Conservation (phyloP, 2,113 vertebrate genomes). For the Ptyas mucosa region DNA sequence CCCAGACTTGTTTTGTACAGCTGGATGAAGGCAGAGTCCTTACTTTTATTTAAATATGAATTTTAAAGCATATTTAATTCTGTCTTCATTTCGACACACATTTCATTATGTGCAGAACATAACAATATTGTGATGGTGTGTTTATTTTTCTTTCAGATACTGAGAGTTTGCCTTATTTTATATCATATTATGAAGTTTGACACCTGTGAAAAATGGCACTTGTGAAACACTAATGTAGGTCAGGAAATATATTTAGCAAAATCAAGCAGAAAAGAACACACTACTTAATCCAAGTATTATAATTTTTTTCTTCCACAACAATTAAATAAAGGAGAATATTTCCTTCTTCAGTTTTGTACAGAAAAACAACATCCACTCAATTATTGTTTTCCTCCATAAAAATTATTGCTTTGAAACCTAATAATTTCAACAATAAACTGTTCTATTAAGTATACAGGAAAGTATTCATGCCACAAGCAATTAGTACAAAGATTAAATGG, state of each 20-base stretch:
- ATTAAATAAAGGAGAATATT: neutral
- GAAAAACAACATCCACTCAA: neutral
- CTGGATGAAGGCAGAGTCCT: neutral
- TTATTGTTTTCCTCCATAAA: neutral
- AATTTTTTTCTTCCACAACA: neutral
- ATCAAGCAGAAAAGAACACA: neutral
- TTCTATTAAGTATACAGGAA: neutral
- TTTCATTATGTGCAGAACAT: neutral
- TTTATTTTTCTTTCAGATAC: neutral
- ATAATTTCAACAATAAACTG: neutral
- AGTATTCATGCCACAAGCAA: neutral
- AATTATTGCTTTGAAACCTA: neutral
- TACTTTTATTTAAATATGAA: neutral
- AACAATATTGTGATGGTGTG: neutral
- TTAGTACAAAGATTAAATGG: neutral
- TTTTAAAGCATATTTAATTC: neutral
- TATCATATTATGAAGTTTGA: neutral
- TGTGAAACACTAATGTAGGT: neutral
- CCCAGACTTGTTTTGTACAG: neutral
- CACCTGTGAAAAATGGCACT: neutral
- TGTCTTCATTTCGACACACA: neutral
- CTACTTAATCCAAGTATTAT: neutral
- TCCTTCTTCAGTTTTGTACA: neutral
- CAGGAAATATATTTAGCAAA: neutral
- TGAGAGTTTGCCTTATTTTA: neutral